Evolutionary conservation across 1,140 invertebrate species (phyloP), one percentile per base, ranked within the genome.

Genomic region (Hetaerina americana): DNA sequence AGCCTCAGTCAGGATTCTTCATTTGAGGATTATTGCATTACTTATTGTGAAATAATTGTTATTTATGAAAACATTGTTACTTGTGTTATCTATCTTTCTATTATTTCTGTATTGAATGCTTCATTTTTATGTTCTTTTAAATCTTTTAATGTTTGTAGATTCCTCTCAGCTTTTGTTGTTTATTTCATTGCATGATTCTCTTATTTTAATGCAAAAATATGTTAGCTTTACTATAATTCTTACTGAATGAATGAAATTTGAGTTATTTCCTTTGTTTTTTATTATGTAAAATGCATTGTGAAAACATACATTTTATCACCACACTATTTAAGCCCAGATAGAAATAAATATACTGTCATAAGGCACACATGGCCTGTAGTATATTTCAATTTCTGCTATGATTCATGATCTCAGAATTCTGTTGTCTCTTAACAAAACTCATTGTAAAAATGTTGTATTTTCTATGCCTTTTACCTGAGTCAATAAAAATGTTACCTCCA

Each of bases 1-100:
- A 73, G 22, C 57, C 70, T 5, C 72, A 70, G 27, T 70, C 72
- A 22, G 72, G 72, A 31, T 73, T 73, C 67, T 73, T 73, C 31
- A 73, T 73, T 18, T 72, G 68, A 72, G 22, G 0, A 67, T n/a
- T 29, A 67, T 22, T n/a, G n/a, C n/a, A n/a, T n/a, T n/a, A n/a
- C n/a, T n/a, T n/a, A 3, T 68, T 5, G 2, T n/a, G 0, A 72
- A 72, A 29, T 72, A 5, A n/a, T 1, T 69, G 26, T 68, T 69
- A 18, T 26, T 68, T 69, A 24, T 72, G 0, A n/a, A n/a, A n/a
- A n/a, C n/a, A n/a, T 68, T 66, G 27, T 66, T 18, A 26, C 69
- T 70, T 28, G 22, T 71, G 57, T 18, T 5, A 1, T 8, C 31
- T 70, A 22, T 29, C 22, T 28, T n/a, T 26, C 26, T 12, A 22